A percentile compares a stretch with the other conserved stretches of the same genome.
Conservation (phyloP, 2,888 invertebrate species). For the Euplexia lucipara region DNA sequence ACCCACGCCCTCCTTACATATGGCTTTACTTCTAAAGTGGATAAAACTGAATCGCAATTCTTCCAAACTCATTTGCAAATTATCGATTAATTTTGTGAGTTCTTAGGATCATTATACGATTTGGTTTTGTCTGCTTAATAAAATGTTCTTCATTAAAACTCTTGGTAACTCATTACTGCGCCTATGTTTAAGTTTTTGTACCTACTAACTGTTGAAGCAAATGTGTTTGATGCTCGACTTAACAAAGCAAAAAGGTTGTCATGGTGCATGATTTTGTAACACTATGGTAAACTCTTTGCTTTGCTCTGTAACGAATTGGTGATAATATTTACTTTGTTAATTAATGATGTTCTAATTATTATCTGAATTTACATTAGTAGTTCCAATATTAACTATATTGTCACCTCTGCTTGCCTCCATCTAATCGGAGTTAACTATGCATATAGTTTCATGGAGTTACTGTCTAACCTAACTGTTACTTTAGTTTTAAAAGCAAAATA, state of each 20-base stretch:
- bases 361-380: background rate
- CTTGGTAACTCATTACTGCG: conserved; percentile 22
- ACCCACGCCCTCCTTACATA: conserved; percentile 66
- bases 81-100: conserved; percentile 2
- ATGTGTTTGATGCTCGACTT: conserved; percentile 34
- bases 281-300: conserved; percentile 26
- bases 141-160: conserved; percentile 2
- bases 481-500: too few species aligned
- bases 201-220: conserved; percentile 23
- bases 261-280: conserved; percentile 32
- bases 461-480: too few species aligned
- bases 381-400: conserved; percentile 7
- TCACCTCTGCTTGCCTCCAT: background rate
- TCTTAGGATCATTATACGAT: background rate
- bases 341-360: background rate
- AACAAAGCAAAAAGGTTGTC: conserved; percentile 33
- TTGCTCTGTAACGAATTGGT: background rate
- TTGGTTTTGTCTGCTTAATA: conserved; percentile 4
- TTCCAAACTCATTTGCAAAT: conserved; percentile 1
- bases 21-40: conserved; percentile 9
- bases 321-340: background rate
- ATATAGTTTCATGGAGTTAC: too few species aligned
- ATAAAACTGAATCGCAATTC: conserved; percentile 18
- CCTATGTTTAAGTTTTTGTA: conserved; percentile 18
- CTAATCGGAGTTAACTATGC: background rate